Percentiles rank a stretch among this genome's conserved stretches.
These are phyloP conservation scores for Dichetophora obliterata DNA, from an alignment of 2,888 invertebrate genomes.

Conservation along the genomic window DNA sequence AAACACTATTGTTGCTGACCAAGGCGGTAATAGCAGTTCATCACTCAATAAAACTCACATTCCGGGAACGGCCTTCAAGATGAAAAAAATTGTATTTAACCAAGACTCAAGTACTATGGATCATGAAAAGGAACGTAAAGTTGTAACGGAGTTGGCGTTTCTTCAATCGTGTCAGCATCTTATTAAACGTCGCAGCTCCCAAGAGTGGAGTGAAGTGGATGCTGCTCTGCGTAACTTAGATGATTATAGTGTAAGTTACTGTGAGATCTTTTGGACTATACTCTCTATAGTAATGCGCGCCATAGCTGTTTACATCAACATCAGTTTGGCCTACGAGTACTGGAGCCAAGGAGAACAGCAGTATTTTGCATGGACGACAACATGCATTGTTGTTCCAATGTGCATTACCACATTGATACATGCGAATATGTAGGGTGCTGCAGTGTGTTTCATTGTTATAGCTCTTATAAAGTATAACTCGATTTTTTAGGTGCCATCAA, in stretches of 20 bases:
- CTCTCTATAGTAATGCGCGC: constrained; percentile 58
- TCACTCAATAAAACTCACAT: too few species aligned
- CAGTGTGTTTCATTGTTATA: background rate
- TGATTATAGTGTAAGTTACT: constrained; percentile 43
- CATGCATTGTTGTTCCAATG: constrained; percentile 59
- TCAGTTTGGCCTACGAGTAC: constrained; percentile 57
- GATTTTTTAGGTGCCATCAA: constrained; percentile 54
- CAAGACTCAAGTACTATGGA: background rate
- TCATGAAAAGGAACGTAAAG: background rate
- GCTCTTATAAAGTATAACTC: background rate
- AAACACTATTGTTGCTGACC: background rate
- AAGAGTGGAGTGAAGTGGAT: constrained; percentile 46
- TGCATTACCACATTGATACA: constrained; percentile 58
- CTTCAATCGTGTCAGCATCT: constrained; percentile 22
- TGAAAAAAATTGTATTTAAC: background rate
- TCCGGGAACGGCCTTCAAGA: background rate
- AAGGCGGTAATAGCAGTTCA: background rate
- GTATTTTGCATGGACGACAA: constrained; percentile 60
- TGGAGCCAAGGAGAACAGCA: constrained; percentile 54
- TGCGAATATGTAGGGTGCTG: constrained; percentile 59
- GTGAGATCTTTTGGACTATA: constrained; percentile 55
- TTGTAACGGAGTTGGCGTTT: constrained; percentile 13
- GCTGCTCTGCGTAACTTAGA: constrained; percentile 37
- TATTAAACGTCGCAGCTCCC: constrained; percentile 14
- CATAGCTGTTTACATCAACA: constrained; percentile 55